These are phyloP conservation scores for Sanderia malayensis DNA, from an alignment of 30 jellyfish, hydroid and myxozoan genomes.

Conservation along the genomic window DNA sequence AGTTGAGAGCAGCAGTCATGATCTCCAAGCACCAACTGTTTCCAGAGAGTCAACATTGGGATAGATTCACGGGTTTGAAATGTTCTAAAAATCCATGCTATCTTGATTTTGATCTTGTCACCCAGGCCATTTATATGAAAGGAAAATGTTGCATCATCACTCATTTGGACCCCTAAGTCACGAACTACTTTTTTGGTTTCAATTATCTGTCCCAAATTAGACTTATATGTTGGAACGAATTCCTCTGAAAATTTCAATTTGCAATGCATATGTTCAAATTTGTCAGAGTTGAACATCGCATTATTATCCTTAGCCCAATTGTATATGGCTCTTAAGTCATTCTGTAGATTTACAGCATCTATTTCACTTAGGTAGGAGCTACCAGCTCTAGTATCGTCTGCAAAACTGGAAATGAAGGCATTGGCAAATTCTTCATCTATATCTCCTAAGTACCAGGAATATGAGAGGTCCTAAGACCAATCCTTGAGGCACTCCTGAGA, in stretches of 20 bases:
- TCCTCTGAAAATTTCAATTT: no score
- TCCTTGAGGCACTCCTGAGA: no score
- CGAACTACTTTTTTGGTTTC: not conserved
- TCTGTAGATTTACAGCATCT: not conserved
- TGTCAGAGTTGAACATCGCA: not conserved
- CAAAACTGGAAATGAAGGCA: not conserved
- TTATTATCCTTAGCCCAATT: constrained; percentile 9
- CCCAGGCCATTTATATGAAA: not conserved
- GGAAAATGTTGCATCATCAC: not conserved
- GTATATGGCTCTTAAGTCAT: not conserved
- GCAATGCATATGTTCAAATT: constrained; percentile 6
- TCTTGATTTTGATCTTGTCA: not conserved
- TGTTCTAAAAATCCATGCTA: not conserved
- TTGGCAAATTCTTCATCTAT: not conserved
- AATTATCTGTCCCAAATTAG: no score
- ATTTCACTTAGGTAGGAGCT: not conserved
- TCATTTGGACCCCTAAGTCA: not conserved
- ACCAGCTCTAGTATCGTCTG: constrained; percentile 6
- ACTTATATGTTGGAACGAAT: no score
- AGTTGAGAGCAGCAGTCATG: constrained; percentile 14
- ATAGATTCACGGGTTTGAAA: not conserved
- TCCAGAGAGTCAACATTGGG: not conserved
- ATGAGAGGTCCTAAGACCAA: no score
- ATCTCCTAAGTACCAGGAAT: no score
- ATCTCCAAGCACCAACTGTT: constrained; percentile 1